Base-by-base conservation (phyloP, 1,140 invertebrate species). In the Argopecten irradians region DNA sequence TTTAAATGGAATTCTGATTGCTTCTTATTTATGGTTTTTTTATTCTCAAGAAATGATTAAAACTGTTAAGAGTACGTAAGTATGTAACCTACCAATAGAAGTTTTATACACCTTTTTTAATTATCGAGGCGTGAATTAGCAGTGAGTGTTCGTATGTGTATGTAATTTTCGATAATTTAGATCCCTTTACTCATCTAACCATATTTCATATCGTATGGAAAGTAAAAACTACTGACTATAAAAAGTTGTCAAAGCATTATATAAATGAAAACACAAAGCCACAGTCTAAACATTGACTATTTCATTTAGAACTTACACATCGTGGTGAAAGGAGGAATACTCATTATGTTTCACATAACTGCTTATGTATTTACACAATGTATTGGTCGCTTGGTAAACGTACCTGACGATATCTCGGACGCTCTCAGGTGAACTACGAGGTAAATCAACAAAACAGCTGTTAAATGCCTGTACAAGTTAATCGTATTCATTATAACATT, bases 251-350 rank as follows among this genome's bases (percentile, higher is more conserved):
- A 71, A 8, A 71, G 22, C n/a, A 71, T 1, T 2, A 28, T 71
- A 11, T 71, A 5, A 71, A 71, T n/a, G 55, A 71, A 71, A n/a
- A 71, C 55, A 71, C 55, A 71, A 28, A 71, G n/a, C 55, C n/a
- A 5, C 28, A 22, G 28, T 71, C 55, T 71, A 71, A 71, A 71
- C 55, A 71, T 71, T 71, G 22, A n/a, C 7, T 71, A 11, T 71
- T 71, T 71, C 22, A n/a, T 71, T 71, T 71, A 71, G 55, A 71
- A n/a, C 55, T 71, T 71, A 71, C 55, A 71, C 55, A 71, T 16
- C 55, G n/a, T n/a, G 55, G 1, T 71, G 19, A 71, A 71, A 71
- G 55, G 28, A n/a, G n/a, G 16, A 71, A 71, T 28, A 7, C 22
- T 71, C 55, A n/a, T 71, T 71, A 71, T 28, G 13, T n/a, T 3